Conservation (phyloP, 2,888 invertebrate species). For the Campoplex nolae region DNA sequence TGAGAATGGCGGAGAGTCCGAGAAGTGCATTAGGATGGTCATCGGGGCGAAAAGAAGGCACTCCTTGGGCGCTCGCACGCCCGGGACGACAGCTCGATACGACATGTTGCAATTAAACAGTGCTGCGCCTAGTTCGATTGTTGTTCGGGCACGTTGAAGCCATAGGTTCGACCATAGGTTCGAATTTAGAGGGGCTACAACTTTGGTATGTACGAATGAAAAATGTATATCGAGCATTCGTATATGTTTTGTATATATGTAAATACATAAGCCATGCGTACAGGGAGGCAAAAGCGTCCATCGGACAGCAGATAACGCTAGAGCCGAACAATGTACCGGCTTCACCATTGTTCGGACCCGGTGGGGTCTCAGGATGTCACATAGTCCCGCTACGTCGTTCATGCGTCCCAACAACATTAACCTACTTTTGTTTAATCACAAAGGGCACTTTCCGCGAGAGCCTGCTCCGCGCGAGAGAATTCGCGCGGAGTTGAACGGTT, state of each 20-base stretch:
- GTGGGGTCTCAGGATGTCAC: constrained; percentile 77
- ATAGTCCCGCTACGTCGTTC: constrained; percentile 74
- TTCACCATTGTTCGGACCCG: constrained; percentile 73
- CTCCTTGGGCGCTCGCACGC: constrained; percentile 63
- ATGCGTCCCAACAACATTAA: constrained; percentile 76
- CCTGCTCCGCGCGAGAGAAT: constrained; percentile 18
- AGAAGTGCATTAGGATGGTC: constrained; percentile 67
- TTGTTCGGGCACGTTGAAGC: constrained; percentile 54
- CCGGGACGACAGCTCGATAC: constrained; percentile 48
- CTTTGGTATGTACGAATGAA: constrained; percentile 23
- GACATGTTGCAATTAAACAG: constrained; percentile 74
- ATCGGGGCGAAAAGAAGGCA: constrained; percentile 73
- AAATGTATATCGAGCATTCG: neutral
- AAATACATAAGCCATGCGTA: constrained; percentile 24
- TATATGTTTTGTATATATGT: neutral
- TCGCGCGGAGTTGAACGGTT: constrained; percentile 72
- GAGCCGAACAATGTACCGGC: constrained; percentile 74
- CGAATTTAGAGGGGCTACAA: constrained; percentile 41
- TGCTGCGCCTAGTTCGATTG: constrained; percentile 77
- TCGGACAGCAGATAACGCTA: constrained; percentile 58
- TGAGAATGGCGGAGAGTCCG: constrained; percentile 32
- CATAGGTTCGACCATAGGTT: constrained; percentile 22
- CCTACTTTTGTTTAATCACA: constrained; percentile 78
- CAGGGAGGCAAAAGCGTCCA: constrained; percentile 48
- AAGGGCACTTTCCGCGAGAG: constrained; percentile 71